These are phyloP conservation scores for Bothrops jararaca DNA, from an alignment of 2,113 vertebrate species.

Conservation along the genomic window DNA sequence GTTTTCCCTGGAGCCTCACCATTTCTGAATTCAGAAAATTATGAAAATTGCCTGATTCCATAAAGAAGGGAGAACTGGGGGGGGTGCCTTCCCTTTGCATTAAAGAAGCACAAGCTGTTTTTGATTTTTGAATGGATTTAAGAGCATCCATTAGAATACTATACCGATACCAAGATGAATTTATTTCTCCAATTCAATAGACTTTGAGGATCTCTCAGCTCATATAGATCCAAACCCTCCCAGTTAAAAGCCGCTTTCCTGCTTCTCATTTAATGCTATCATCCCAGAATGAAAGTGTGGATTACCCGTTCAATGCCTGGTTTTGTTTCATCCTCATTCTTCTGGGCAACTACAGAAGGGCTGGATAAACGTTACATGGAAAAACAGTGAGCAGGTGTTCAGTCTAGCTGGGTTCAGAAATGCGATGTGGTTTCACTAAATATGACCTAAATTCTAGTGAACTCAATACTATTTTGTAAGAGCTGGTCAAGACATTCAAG, in stretches of 20 bases:
- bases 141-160: not conserved
- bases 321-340: not conserved
- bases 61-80: not conserved
- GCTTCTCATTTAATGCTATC: not conserved
- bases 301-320: not conserved
- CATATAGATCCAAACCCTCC: not conserved
- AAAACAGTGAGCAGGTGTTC: not conserved
- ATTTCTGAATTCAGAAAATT: not conserved
- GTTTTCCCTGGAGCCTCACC: not conserved
- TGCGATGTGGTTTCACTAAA: not conserved
- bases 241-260: not conserved
- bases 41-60: not conserved
- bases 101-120: not conserved
- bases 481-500: not conserved
- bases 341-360: not conserved
- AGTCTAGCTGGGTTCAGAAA: not conserved
- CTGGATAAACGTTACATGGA: not conserved
- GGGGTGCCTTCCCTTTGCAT: not conserved
- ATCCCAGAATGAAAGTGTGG: not conserved
- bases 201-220: not conserved
- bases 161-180: not conserved
- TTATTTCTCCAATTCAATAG: not conserved
- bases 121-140: not conserved
- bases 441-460: not conserved
- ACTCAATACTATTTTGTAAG: not conserved